These are phyloP conservation scores for Parotocinclus haroldoi DNA, from an alignment of 2,797 vertebrate species.

Conservation along the genomic window DNA sequence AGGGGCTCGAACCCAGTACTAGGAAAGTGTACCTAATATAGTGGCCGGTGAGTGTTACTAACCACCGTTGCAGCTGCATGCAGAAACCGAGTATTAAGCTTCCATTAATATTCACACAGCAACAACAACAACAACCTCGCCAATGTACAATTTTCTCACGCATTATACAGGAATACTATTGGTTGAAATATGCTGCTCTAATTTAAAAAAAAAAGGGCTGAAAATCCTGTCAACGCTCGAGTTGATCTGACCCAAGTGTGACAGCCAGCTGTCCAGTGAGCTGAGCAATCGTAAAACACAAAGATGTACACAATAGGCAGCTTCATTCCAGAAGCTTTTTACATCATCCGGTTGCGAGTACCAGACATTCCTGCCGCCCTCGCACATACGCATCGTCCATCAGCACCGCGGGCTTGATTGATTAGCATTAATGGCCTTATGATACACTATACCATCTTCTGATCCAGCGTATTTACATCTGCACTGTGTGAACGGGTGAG, in stretches of 20 bases:
- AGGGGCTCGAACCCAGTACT: too few relatives aligned
- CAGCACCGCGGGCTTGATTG: conserved; percentile 59
- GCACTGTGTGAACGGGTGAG: conserved; percentile 32
- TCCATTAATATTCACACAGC: too few relatives aligned
- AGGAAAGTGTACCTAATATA: too few relatives aligned
- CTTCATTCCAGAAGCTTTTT: background rate
- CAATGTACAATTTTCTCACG: too few relatives aligned
- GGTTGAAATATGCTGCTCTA: background rate
- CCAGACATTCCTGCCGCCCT: conserved; percentile 58
- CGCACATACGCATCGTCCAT: conserved; percentile 73
- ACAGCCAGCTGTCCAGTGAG: conserved; percentile 20
- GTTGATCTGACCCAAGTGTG: background rate
- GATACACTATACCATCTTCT: conserved; percentile 40
- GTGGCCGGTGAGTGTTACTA: too few relatives aligned
- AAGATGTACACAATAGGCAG: background rate
- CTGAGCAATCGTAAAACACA: background rate
- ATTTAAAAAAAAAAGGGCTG: background rate
- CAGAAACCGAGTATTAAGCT: too few relatives aligned
- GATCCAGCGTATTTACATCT: conserved; percentile 41
- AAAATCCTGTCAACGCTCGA: background rate
- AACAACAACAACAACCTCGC: too few relatives aligned
- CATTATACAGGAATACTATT: too few relatives aligned
- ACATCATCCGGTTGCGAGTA: conserved; percentile 27
- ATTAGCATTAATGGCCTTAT: conserved; percentile 72
- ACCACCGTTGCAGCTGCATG: too few relatives aligned